Evolutionary conservation across 2,888 invertebrate genomes (phyloP).

Genomic region (Drosophila eohydei): DNA sequence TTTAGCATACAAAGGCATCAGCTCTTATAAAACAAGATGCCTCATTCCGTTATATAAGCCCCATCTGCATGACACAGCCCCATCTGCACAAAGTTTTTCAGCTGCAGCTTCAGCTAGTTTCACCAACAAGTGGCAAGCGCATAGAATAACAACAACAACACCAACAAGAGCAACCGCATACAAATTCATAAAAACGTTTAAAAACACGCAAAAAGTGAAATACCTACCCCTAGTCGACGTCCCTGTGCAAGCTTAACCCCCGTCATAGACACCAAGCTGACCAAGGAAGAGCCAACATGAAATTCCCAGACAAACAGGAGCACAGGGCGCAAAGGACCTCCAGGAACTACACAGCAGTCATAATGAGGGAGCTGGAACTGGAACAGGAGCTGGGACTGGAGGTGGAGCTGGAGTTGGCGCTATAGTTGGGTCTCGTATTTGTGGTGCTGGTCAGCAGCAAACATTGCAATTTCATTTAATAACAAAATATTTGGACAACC

Average conservation of each 20-base stretch:
- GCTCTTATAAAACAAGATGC: neutral
- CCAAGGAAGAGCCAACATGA: slow-evolving; percentile 51
- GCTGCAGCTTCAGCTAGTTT: slow-evolving; percentile 49
- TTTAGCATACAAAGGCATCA: too few relatives aligned
- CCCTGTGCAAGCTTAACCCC: neutral
- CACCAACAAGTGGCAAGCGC: slow-evolving; percentile 62
- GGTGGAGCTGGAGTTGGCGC: neutral
- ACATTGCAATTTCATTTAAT: slow-evolving; percentile 78
- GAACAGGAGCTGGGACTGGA: slow-evolving; percentile 16
- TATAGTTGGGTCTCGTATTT: slow-evolving; percentile 17
- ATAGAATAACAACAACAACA: slow-evolving; percentile 23
- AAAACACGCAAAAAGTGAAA: slow-evolving; percentile 68
- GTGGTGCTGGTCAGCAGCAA: slow-evolving; percentile 68
- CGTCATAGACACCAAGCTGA: slow-evolving; percentile 14
- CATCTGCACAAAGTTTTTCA: slow-evolving; percentile 19
- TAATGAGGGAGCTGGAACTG: slow-evolving; percentile 54
- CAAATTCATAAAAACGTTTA: slow-evolving; percentile 71
- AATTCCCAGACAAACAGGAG: slow-evolving; percentile 71
- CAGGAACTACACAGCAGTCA: slow-evolving; percentile 37
- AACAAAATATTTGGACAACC: slow-evolving; percentile 72
- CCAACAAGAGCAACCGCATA: slow-evolving; percentile 32
- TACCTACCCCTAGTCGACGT: neutral
- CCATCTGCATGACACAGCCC: slow-evolving; percentile 16
- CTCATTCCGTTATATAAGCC: neutral
- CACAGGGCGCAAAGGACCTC: slow-evolving; percentile 6